These are phyloP conservation scores for Oscheius sp. DNA, from an alignment of 1,140 invertebrate species.

Conservation along the genomic window DNA sequence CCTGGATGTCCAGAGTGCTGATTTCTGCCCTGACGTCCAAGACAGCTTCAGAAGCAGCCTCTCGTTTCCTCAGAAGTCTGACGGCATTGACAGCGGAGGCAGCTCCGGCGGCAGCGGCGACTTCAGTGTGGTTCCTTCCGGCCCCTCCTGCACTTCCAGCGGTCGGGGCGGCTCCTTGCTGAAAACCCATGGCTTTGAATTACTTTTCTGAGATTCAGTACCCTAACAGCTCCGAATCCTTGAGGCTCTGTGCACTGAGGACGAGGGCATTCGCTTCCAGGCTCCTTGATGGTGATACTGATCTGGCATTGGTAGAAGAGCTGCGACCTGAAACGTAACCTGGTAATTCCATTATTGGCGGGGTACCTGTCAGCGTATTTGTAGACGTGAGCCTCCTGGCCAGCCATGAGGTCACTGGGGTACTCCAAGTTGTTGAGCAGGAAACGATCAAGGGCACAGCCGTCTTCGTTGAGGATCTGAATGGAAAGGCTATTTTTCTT, in stretches of 20 bases:
- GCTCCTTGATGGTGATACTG: constrained; percentile 61
- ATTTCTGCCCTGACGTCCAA: constrained; percentile 57
- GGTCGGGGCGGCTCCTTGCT: constrained; percentile 35
- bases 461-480: constrained; percentile 60
- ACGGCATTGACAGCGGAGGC: constrained; percentile 19
- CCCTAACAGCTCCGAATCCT: constrained; percentile 53
- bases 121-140: background rate
- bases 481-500: no score
- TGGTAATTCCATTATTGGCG: background rate
- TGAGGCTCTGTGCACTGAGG: constrained; percentile 56
- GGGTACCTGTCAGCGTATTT: constrained; percentile 54
- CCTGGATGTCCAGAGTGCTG: constrained; percentile 52
- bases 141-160: constrained; percentile 35
- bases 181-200: constrained; percentile 9
- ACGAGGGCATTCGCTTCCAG: constrained; percentile 55
- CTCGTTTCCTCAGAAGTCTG: constrained; percentile 53
- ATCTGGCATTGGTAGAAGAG: constrained; percentile 61
- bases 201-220: background rate
- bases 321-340: constrained; percentile 42
- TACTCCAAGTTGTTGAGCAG: constrained; percentile 60
- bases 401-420: constrained; percentile 57
- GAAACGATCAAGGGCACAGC: constrained; percentile 59
- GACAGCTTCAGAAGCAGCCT: constrained; percentile 48
- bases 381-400: constrained; percentile 61
- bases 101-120: background rate